Percentiles rank a stretch among this genome's conserved stretches.
Evolutionary conservation across 2,113 vertebrate species (phyloP).

Genomic region (Prunella himalayana): DNA sequence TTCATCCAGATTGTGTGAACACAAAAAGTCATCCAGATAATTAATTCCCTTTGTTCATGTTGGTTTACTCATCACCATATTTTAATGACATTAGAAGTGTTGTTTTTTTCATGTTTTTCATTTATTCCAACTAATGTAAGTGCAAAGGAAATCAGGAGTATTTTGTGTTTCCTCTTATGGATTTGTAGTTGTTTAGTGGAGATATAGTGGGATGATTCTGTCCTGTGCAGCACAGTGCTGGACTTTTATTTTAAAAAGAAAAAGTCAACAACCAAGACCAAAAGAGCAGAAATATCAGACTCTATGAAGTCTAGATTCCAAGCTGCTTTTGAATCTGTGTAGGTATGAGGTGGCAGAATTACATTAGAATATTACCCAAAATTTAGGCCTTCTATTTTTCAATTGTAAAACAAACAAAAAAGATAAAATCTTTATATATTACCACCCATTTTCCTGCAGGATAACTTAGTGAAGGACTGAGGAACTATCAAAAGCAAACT

Average conservation of each 20-base stretch:
- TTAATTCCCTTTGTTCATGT: neutral
- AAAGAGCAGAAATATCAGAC: neutral
- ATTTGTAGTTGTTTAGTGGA: neutral
- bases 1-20: neutral
- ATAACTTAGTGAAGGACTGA: neutral
- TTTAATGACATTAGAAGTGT: neutral
- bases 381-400: neutral
- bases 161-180: neutral
- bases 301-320: conserved; percentile 10
- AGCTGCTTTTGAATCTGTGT: neutral
- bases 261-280: neutral
- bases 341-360: neutral
- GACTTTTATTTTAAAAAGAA: neutral
- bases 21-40: neutral
- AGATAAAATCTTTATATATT: neutral
- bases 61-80: neutral
- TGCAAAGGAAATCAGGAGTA: neutral
- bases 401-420: neutral
- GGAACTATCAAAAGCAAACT: neutral
- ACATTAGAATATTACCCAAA: neutral
- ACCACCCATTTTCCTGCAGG: neutral
- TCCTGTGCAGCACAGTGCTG: neutral
- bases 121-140: neutral
- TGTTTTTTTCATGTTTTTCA: neutral
- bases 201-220: neutral